Base-by-base conservation (phyloP, 2,113 vertebrate species). In the Pomatorhinus ruficollis region DNA sequence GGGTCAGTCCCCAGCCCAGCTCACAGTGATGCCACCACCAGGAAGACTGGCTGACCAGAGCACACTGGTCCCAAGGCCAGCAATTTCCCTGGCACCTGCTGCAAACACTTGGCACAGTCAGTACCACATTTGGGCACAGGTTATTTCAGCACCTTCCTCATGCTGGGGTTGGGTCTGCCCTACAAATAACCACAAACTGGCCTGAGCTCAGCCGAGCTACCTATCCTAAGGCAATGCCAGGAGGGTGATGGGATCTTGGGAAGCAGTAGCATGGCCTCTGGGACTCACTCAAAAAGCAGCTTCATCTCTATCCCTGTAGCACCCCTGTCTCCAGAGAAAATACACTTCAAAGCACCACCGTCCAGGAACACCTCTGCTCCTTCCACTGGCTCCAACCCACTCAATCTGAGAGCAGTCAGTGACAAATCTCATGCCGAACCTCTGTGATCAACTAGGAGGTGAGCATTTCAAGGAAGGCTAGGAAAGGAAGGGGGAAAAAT, bases 381-480 rank as follows among this genome's bases (percentile, higher is more conserved):
- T 19, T n/a, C n/a, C 0, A 0, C 69, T 57, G 69, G 22, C 56
- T 74, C 65, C 66, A 68, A 20, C 15, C 23, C 61, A 8, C 56
- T 25, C 49, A 35, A 2, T 15, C 30, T 0, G 0, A 79, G 47
- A 37, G 54, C 52, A 89, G 20, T 1, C 0, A 0, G 54, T 68
- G 44, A 56, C 20, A 71, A 31, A 91, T 40, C 54, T 31, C 72
- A 47, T 5, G 5, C 7, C 31, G 74, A 22, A 50, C 30, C 68
- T 53, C 47, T 68, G 53, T 40, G 57, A 72, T 40, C 77, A 69
- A 30, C 52, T 45, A 45, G 42, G 24, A 27, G 4, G 25, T 15
- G 45, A 71, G 49, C 0, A 0, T 37, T 45, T 68, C 35, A 50
- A 56, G 25, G 33, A 85, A 71, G 22, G 30, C 27, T 31, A 45